A percentile compares a stretch with the other conserved stretches of the same genome.
Evolutionary conservation across 2,113 vertebrate genomes (phyloP).

Genomic region (Cebidichthys violaceus): DNA sequence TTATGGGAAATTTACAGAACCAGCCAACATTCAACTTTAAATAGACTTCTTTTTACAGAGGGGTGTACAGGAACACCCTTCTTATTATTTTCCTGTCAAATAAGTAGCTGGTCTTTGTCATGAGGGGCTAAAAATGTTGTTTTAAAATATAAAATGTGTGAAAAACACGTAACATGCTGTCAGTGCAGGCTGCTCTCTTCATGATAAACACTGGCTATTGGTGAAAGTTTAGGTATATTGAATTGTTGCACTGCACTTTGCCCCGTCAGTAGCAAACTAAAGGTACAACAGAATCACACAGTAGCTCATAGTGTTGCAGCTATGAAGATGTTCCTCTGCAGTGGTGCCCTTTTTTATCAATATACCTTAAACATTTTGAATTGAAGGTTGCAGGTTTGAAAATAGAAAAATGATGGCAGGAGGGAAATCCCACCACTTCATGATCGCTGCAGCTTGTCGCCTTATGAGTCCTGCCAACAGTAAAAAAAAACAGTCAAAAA

Average conservation of each 20-base stretch:
- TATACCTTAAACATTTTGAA: background rate
- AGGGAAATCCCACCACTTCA: background rate
- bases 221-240: background rate
- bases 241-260: background rate
- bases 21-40: slow-evolving; percentile 24
- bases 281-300: background rate
- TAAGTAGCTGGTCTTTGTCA: background rate
- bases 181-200: background rate
- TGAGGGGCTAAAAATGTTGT: background rate
- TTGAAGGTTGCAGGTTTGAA: background rate
- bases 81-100: background rate
- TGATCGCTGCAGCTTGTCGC: slow-evolving; percentile 15
- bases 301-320: background rate
- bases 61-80: background rate
- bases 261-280: background rate
- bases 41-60: slow-evolving; percentile 4
- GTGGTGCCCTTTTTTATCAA: background rate
- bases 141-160: background rate
- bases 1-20: background rate
- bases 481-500: too few species aligned
- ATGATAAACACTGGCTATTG: background rate
- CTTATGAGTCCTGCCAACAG: slow-evolving; percentile 11
- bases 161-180: background rate
- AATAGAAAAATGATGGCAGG: background rate
- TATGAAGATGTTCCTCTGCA: background rate